These are phyloP conservation scores for Sitta europaea DNA, from an alignment of 2,113 vertebrate genomes.

Conservation along the genomic window DNA sequence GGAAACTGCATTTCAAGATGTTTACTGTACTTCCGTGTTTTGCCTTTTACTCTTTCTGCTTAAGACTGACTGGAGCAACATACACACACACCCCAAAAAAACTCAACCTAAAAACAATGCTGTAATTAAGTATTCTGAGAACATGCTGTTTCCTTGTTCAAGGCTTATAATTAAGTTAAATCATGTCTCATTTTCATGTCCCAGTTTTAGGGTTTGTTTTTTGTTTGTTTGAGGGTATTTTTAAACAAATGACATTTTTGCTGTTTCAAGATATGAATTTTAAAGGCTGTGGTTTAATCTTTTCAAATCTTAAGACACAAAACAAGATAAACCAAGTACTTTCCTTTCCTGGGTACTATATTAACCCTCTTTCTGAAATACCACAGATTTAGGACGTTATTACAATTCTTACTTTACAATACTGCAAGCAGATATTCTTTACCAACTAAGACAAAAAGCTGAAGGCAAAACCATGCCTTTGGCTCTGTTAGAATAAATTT, in stretches of 20 bases:
- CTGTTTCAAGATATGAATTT: background rate
- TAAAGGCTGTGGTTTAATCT: background rate
- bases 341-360: background rate
- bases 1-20: constrained; percentile 53
- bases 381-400: background rate
- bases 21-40: constrained; percentile 45
- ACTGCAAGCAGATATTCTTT: background rate
- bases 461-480: background rate
- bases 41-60: constrained; percentile 3
- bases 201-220: background rate
- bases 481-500: background rate
- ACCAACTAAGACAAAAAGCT: background rate
- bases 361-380: background rate
- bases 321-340: background rate
- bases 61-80: background rate
- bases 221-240: constrained; percentile 25
- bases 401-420: background rate
- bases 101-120: constrained; percentile 19
- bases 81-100: background rate
- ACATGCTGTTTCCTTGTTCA: constrained; percentile 23
- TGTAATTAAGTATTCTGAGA: constrained; percentile 58
- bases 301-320: background rate
- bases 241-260: background rate
- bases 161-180: constrained; percentile 59
- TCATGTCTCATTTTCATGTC: constrained; percentile 36